These are phyloP conservation scores for Drosophila parvula DNA, from an alignment of 1,140 invertebrate genomes.

Conservation along the genomic window DNA sequence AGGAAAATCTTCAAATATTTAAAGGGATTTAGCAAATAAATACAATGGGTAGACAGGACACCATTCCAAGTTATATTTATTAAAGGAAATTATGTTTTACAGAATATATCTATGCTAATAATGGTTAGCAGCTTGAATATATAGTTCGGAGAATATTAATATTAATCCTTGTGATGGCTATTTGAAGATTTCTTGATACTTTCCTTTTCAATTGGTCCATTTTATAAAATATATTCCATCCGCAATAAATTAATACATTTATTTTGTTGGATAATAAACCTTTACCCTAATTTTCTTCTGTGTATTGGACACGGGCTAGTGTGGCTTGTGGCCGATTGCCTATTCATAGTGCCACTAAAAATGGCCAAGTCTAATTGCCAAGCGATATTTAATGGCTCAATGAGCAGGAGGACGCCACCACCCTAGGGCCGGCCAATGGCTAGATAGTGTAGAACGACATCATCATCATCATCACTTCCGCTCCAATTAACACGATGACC, in stretches of 20 bases:
- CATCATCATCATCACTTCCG: slow-evolving; percentile 68
- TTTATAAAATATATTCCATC: too few relatives aligned
- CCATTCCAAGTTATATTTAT: too few relatives aligned
- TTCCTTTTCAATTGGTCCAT: too few relatives aligned
- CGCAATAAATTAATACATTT: not conserved
- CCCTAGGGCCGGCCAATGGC: slow-evolving; percentile 19
- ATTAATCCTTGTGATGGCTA: too few relatives aligned
- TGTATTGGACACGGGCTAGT: slow-evolving; percentile 1
- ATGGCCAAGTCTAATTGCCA: slow-evolving; percentile 61
- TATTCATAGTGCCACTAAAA: slow-evolving; percentile 52
- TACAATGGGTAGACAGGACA: too few relatives aligned
- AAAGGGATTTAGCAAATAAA: too few relatives aligned
- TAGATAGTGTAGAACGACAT: slow-evolving; percentile 50
- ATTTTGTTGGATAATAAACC: not conserved
- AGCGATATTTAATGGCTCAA: slow-evolving; percentile 71
- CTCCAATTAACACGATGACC: slow-evolving; percentile 80
- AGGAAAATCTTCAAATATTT: too few relatives aligned
- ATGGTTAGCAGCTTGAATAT: too few relatives aligned
- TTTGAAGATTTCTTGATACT: too few relatives aligned
- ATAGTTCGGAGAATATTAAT: too few relatives aligned
- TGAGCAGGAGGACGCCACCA: slow-evolving; percentile 17
- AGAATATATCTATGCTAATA: too few relatives aligned
- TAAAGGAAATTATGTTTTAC: too few relatives aligned
- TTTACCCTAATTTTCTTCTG: slow-evolving; percentile 5
- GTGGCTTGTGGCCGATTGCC: slow-evolving; percentile 14